phyloP scores from a whole-genome alignment of 2,113 vertebrate species.

The Petromus typicus region DNA sequence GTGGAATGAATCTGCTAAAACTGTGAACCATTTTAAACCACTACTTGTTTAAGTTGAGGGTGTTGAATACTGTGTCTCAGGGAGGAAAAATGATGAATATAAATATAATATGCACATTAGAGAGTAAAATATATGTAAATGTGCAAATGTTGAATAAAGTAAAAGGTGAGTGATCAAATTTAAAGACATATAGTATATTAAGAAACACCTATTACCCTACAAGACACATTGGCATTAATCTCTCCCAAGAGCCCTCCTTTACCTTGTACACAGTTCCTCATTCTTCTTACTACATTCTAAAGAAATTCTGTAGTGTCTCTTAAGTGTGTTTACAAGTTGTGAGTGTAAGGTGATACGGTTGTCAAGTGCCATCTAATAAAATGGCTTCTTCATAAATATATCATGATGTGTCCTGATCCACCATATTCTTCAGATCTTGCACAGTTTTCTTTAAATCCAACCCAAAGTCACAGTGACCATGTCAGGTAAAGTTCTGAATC shows the following conservation, averaged over 20 bases:
- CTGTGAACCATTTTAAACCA: not conserved
- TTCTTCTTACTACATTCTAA: not conserved
- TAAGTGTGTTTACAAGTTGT: not conserved
- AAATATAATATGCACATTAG: not conserved
- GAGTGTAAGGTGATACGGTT: not conserved
- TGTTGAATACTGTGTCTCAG: not conserved
- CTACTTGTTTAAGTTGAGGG: not conserved
- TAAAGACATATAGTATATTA: not conserved
- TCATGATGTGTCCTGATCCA: not conserved
- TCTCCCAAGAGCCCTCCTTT: too few species aligned
- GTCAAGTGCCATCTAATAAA: too few species aligned
- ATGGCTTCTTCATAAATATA: not conserved
- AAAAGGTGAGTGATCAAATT: not conserved
- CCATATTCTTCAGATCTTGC: not conserved
- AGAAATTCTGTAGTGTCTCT: not conserved
- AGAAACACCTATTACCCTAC: not conserved
- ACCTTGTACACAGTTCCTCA: not conserved
- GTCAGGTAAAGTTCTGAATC: not conserved
- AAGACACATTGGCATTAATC: not conserved
- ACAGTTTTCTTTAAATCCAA: not conserved
- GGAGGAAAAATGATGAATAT: not conserved
- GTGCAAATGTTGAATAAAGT: not conserved
- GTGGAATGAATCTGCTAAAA: not conserved
- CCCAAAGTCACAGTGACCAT: not conserved
- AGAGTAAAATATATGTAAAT: not conserved